Conservation (phyloP, 1,140 invertebrate genomes). For the Parapsyche elsis region DNA sequence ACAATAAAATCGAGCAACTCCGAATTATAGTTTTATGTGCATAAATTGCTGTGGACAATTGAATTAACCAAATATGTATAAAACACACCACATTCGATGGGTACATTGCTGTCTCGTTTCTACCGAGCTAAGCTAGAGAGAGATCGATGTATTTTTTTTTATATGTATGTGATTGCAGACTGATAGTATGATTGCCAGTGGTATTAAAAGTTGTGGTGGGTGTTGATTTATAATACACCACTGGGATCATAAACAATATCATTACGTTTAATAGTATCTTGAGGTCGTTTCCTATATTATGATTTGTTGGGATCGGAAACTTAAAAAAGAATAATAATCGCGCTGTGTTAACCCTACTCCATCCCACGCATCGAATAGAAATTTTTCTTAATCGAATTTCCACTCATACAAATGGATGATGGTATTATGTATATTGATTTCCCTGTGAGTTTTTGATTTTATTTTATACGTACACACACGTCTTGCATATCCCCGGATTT, state of each 20-base stretch:
- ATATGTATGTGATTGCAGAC: not conserved
- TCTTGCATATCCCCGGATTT: no score
- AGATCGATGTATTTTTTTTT: not conserved
- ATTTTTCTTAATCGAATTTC: not conserved
- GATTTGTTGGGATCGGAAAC: conserved; percentile 20
- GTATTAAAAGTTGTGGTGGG: conserved; percentile 17
- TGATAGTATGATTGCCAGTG: not conserved
- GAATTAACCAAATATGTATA: conserved; percentile 23
- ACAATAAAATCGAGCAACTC: not conserved
- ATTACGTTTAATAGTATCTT: conserved; percentile 19
- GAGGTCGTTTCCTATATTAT: conserved; percentile 12
- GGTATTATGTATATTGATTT: not conserved
- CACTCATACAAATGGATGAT: not conserved
- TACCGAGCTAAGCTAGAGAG: not conserved
- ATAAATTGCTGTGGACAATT: conserved; percentile 28
- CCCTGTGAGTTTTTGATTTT: no score
- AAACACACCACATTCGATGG: conserved; percentile 8
- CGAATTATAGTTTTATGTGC: conserved; percentile 4
- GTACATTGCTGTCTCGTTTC: not conserved
- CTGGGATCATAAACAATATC: conserved; percentile 19
- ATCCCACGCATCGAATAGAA: no score
- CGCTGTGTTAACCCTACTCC: not conserved
- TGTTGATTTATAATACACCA: conserved; percentile 25
- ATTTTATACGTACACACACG: no score
- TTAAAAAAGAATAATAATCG: not conserved